Base-by-base conservation (phyloP, 2,888 invertebrate genomes). In the Cheilosia urbana region DNA sequence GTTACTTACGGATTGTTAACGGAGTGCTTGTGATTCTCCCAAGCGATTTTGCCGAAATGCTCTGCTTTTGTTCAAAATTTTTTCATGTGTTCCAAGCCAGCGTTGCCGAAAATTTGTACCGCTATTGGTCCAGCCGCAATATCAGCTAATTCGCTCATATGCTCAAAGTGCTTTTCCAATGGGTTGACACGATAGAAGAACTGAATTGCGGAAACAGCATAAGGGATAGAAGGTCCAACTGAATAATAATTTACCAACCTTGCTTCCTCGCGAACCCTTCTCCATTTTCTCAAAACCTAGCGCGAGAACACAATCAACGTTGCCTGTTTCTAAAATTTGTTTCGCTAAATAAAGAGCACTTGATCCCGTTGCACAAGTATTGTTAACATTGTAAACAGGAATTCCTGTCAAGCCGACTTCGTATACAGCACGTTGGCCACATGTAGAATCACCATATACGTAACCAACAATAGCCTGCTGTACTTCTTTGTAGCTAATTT, bases 281-380 rank as follows among this genome's bases (percentile, higher is more conserved):
- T 98, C 96, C 99, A 99, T 99, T 93, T 99, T 99, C 91, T 99
- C 99, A 92, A 99, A 99, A 4, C 99, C 99, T 37, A 99, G 93
- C 1, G 98, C 99, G 73, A 99, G 93, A 0, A 97, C 96, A 90
- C 99, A 97, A 89, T 98, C 96, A 19, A 96, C 95, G 89, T 95
- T 94, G 13, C 98, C 98, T 84, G 96, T 95, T 93, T 98, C 96
- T n/a, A 99, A 93, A 21, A 98, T 94, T 92, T 99, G 98, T 91
- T 98, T 98, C 0, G 96, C 98, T 90, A 99, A 93, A 90, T 96
- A 94, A 3, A 99, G 92, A 1, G 99, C 99, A 71, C 96, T 97
- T 0, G 99, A 97, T 37, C 99, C 99, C 1, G 99, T 99, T 0
- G 99, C 96, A 91, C 99, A 99, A 90, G 99, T 99, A 91, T 99